Evolutionary conservation across 37 sponge, comb jelly and placozoan genomes (phyloP), one percentile per base, ranked within the genome.

Genomic region (Ianthella basta): DNA sequence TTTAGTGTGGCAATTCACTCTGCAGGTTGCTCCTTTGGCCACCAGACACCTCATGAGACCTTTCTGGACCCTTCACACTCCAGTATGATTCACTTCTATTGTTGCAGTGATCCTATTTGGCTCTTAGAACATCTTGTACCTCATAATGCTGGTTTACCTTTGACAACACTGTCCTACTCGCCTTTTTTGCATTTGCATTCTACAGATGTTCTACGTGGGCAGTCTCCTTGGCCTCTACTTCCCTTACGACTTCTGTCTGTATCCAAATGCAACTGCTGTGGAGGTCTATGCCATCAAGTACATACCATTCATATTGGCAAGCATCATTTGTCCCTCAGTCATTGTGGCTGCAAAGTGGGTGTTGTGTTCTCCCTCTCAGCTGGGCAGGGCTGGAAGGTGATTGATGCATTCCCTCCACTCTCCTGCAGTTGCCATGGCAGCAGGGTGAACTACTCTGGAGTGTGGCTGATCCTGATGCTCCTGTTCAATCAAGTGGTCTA

Each of bases 191-290:
- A 61, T 72, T 27, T 55, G 36, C 0, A 33, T 16, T 53, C 15
- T 55, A 25, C 83, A 94, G 94, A 74, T 90, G 40, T 77, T 75
- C 81, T 94, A 86, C 67, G 20, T 94, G 14, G 59, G 66, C 83
- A 94, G 94, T 90, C 82, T 29, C 0, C 39, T 85, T 0, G 68
- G 91, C 56, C 79, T 94, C 60, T 94, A 94, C 75, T 90, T 94
- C 44, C 80, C 88, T 70, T 94, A 94, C 67, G 94, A 94, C 84
- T 94, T 94, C 61, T 94, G 94, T 83, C 82, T 94, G 50, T 90
- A 83, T 66, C 44, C 50, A 38, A 83, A 83, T 21, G 83, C 88
- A 78, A 85, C 79, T 37, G 54, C 91, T 20, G 70, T 86, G 15
- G 83, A 81, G 59, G 81, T 91, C 16, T 90, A 88, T 69, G 53